Evolutionary conservation across 1,140 invertebrate species (phyloP), one percentile per base, ranked within the genome.

Genomic region (Brachionus koreanus): DNA sequence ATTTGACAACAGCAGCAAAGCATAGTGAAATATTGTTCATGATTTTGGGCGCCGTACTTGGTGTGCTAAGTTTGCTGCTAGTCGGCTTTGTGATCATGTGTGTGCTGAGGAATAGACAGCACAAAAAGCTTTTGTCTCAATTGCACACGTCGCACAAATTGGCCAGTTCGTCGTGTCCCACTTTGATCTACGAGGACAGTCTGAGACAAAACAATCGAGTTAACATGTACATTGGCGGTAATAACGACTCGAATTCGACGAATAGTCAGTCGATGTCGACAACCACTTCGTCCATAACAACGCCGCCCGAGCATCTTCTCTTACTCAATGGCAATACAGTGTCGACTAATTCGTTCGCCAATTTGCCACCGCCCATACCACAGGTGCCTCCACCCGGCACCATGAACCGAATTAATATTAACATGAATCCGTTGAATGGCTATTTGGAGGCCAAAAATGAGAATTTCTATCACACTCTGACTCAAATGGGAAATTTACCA

Each of bases 11-110:
- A 29, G n/a, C n/a, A n/a, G n/a, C 69, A 16, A 29, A 25, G 39
- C 87, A 84, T 79, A 86, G 84, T 82, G 85, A 88, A 74, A 84
- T 86, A 61, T 82, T 88, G 61, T 88, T 87, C 77, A 85, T 88
- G 85, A 84, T 88, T 4, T 85, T 89, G 12, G 88, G 88, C 0
- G 85, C 86, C 29, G 87, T 88, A 1, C 84, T 89, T 0, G 87
- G 87, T 4, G 84, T 86, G 7, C 85, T 89, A 84, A 85, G 87
- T 83, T 52, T 89, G 35, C 35, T 87, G 6, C 84, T 89, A 12
- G 83, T 88, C 13, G 83, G 87, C 1, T 87, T 89, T 83, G 86
- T 88, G 82, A 85, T 86, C 42, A 87, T 88, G 86, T 89, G 88
- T 83, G 85, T 85, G 83, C 86, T 85, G 84, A 88, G 87, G 83